Evolutionary conservation across 92 coral and sea anemone genomes (phyloP).

Genomic region (Blastomussa wellsi): DNA sequence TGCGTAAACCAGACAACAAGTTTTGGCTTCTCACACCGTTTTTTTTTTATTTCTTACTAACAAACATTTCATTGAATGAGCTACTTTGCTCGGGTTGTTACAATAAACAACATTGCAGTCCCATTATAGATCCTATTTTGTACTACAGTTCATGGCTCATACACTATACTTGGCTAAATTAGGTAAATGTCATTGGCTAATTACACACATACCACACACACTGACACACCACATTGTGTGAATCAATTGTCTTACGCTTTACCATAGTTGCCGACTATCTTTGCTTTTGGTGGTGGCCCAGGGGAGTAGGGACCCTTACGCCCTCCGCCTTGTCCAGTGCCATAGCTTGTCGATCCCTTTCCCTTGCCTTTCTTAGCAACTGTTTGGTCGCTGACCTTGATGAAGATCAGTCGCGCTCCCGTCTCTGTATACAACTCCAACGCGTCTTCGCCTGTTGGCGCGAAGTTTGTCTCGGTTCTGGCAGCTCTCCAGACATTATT

Average conservation of each 20-base stretch:
- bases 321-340: conserved; percentile 6
- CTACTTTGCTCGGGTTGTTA: background rate
- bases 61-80: background rate
- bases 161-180: too few relatives aligned
- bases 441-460: background rate
- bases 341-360: background rate
- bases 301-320: background rate
- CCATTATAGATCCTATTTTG: background rate
- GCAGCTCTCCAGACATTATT: background rate
- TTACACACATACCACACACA: too few relatives aligned
- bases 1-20: background rate
- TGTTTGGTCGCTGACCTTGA: background rate
- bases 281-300: background rate
- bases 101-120: background rate
- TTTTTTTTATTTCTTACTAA: background rate
- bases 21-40: background rate
- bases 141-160: too few relatives aligned
- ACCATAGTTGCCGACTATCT: background rate
- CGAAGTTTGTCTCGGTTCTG: background rate
- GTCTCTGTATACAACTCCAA: background rate
- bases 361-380: background rate
- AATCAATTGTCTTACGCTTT: too few relatives aligned
- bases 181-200: too few relatives aligned
- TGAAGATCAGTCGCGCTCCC: conserved; percentile 12
- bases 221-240: too few relatives aligned